Evolutionary conservation across 2,888 invertebrate genomes (phyloP).

Genomic region (Quadriops clusia): DNA sequence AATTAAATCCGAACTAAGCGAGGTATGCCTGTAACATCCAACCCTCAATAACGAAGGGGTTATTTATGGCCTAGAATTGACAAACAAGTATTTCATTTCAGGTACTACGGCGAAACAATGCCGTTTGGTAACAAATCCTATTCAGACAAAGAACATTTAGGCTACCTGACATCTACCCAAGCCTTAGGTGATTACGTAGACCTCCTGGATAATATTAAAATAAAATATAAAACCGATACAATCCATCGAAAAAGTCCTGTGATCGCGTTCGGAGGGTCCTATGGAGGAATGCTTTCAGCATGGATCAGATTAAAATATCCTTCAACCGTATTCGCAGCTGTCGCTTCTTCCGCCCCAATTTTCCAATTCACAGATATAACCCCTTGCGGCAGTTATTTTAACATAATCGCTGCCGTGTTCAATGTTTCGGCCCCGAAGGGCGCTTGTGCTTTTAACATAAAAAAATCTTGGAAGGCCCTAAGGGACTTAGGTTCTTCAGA

Average conservation of each 20-base stretch:
- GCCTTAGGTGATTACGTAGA: slow-evolving; percentile 88
- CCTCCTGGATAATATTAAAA: slow-evolving; percentile 46
- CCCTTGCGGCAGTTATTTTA: slow-evolving; percentile 62
- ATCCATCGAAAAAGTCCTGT: slow-evolving; percentile 52
- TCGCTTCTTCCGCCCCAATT: slow-evolving; percentile 88
- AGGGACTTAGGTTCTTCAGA: slow-evolving; percentile 43
- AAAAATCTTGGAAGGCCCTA: slow-evolving; percentile 65
- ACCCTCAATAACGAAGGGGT: too few species aligned
- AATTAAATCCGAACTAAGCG: too few species aligned
- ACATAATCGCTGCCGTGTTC: slow-evolving; percentile 72
- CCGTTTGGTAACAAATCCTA: slow-evolving; percentile 76
- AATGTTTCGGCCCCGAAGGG: slow-evolving; percentile 33
- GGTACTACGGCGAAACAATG: slow-evolving; percentile 81
- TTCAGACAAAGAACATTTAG: slow-evolving; percentile 52
- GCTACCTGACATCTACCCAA: slow-evolving; percentile 80
- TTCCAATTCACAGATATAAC: slow-evolving; percentile 73
- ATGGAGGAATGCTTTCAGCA: slow-evolving; percentile 94
- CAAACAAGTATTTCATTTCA: slow-evolving; percentile 26
- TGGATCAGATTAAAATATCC: slow-evolving; percentile 97
- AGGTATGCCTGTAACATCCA: too few species aligned
- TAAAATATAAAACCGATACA: slow-evolving; percentile 11
- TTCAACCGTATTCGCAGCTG: slow-evolving; percentile 65
- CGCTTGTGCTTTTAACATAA: slow-evolving; percentile 59
- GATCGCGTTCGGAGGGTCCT: slow-evolving; percentile 78
- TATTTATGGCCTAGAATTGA: too few species aligned